Evolutionary conservation across 2,797 vertebrate genomes (phyloP).

Genomic region (Phrynocephalus forsythii): DNA sequence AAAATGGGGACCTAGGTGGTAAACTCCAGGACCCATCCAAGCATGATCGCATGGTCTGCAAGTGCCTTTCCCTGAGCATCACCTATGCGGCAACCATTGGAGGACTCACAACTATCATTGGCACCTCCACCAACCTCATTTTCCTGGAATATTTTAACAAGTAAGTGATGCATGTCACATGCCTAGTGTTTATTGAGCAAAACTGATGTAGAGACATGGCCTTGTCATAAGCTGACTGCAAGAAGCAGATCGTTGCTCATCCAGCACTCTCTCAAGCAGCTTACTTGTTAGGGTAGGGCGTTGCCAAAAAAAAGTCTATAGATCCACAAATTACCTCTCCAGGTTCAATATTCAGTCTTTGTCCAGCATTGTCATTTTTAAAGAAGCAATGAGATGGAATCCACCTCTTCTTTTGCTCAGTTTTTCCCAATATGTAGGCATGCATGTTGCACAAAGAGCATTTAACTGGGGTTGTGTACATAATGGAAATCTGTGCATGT

Average conservation of each 20-base stretch:
- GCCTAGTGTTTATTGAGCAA: neutral
- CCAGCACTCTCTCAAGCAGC: neutral
- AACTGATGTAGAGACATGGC: too few relatives aligned
- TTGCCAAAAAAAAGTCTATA: too few relatives aligned
- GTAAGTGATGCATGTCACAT: constrained; percentile 74
- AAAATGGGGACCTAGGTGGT: constrained; percentile 49
- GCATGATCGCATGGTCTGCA: constrained; percentile 95
- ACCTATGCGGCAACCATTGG: constrained; percentile 96
- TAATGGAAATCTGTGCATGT: neutral
- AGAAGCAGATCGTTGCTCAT: neutral
- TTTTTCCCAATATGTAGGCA: too few relatives aligned
- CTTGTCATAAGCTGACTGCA: too few relatives aligned
- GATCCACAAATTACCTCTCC: too few relatives aligned
- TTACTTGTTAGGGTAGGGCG: neutral
- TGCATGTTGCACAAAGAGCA: neutral
- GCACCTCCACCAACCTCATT: constrained; percentile 97
- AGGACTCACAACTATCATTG: constrained; percentile 96
- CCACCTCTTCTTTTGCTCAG: too few relatives aligned
- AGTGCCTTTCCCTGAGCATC: constrained; percentile 95
- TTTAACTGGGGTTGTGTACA: neutral
- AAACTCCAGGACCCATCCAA: constrained; percentile 85
- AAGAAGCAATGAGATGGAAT: too few relatives aligned
- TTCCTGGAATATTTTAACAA: constrained; percentile 98
- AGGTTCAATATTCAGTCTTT: too few relatives aligned
- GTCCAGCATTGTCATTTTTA: too few relatives aligned